Evolutionary conservation across 2,113 vertebrate genomes (phyloP), one percentile per base, ranked within the genome.

Genomic region (Tragulus kanchil): DNA sequence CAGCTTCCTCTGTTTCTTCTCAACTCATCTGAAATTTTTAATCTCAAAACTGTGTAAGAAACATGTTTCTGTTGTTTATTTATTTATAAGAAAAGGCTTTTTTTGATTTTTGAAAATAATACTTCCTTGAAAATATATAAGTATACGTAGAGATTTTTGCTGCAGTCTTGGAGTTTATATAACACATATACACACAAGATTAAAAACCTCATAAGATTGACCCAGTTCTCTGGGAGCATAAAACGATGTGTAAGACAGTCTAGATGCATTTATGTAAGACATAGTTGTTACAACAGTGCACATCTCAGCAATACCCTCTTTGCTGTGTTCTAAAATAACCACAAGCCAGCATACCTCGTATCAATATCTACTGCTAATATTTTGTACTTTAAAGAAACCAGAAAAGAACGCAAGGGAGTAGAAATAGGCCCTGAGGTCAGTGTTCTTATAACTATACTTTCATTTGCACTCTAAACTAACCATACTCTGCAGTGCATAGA

Each of bases 321-420:
- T 95, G 42, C 64, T 89, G 62, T 94, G 56, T 11, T 8, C 19
- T 59, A 93, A 96, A 96, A 90, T 93, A 90, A 92, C 50, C 77
- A 62, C 85, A 90, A 69, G 82, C 56, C 50, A 90, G 61, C 28
- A 75, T 42, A 42, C 52, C 9, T 93, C 4, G 0, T 82, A 73
- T 64, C 36, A 91, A 8, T 50, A 85, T 14, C 15, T n/a, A 89
- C 54, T 85, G 65, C 88, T 71, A 69, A 85, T 52, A 82, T 65
- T 87, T 81, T 85, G 25, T 25, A 42, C 42, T 42, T 84, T 85
- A 65, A 56, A 94, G 69, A 71, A 86, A 58, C 21, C 21, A n/a
- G 17, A 28, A 36, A 64, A 54, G 8, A 67, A 56, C 3, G 26
- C 26, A 65, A 62, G 21, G 2, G 10, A 31, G 12, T 48, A 82